Evolutionary conservation across 1,140 invertebrate genomes (phyloP), one percentile per base, ranked within the genome.

Genomic region (Cydia splendana): DNA sequence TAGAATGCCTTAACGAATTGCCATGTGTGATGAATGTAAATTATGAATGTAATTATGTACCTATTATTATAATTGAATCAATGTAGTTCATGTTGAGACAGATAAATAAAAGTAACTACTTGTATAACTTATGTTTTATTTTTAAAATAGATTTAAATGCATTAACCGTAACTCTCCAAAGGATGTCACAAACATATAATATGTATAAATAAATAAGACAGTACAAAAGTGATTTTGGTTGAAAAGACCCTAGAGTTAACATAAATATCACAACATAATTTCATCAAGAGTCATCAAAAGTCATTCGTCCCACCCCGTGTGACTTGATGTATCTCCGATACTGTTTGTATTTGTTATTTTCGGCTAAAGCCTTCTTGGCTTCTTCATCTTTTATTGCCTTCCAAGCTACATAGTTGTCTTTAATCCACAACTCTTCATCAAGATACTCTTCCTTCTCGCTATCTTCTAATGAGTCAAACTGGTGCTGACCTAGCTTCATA

Each of bases 371-470:
- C 79, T 95, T 96, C 85, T 97, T 97, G 81, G 95, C 95, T 87
- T 97, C 96, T 81, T 97, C 97, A 82, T 98, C 97, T 90, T 97
- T 96, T 78, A 95, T 94, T 79, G 95, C 91, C 88, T 98, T 97
- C 97, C 97, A 98, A 76, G 87, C 94, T 69, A 93, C 81, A 93
- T 97, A 98, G 48, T 97, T 97, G 34, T 96, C 95, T 85, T 95
- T 95, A 53, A 96, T 95, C 98, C 98, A 98, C 38, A 98, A 90
- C 86, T 98, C 95, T 83, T 95, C 87, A 65, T 95, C 91, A 71
- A 98, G 88, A 92, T 95, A 97, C 73, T 97, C 95, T 82, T 96
- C 93, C 85, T 95, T 96, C 79, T 97, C 95, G 71, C 95, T 88
- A 10, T 98, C 97, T 78, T 96, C 96, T 78, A 97, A 89, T 62